Evolutionary conservation across 2,113 vertebrate species (phyloP), one percentile per base, ranked within the genome.

Genomic region (Oreotrochilus melanogaster): DNA sequence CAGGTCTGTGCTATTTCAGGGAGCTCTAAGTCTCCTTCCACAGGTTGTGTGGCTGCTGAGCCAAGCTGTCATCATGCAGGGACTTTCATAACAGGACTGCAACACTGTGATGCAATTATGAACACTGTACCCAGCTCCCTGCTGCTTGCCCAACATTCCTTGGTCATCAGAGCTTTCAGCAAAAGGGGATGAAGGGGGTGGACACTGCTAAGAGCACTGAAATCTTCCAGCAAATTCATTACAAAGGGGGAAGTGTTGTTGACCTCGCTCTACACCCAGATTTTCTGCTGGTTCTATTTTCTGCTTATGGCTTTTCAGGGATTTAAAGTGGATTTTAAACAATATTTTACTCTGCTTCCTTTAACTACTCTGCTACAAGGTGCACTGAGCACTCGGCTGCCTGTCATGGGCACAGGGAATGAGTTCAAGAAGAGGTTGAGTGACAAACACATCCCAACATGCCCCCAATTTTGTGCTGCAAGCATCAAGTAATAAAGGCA

Each of bases 101-200:
- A 74, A 31, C 58, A 43, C 9, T 19, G 27, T 33, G 54, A 75
- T 53, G 86, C 51, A 83, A 62, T 80, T 30, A 69, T 56, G 69
- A 76, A 80, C 28, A 35, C 65, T 58, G 54, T 5, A 11, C 58
- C 53, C 56, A 14, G 6, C 50, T 5, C 4, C 67, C 58, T 60
- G 4, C 35, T 66, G 37, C 87, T 53, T 31, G 35, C 56, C 73
- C 73, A 58, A 45, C 7, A 45, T 14, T 60, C 71, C 62, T 72
- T 56, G 54, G 30, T 51, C 51, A 80, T 58, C 70, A n/a, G 56
- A 81, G 73, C 60, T 92, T 69, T 28, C 84, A 80, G 69, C 70
- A 85, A 9, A 76, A 25, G 42, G n/a, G 42, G 64, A 76, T 25
- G 70, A 48, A 92, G 76, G 47, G 61, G 66, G 0, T 62, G 62